phyloP scores from a whole-genome alignment of 53 echinoderm and acorn worm genomes.

The Temnopleurus reevesii region DNA sequence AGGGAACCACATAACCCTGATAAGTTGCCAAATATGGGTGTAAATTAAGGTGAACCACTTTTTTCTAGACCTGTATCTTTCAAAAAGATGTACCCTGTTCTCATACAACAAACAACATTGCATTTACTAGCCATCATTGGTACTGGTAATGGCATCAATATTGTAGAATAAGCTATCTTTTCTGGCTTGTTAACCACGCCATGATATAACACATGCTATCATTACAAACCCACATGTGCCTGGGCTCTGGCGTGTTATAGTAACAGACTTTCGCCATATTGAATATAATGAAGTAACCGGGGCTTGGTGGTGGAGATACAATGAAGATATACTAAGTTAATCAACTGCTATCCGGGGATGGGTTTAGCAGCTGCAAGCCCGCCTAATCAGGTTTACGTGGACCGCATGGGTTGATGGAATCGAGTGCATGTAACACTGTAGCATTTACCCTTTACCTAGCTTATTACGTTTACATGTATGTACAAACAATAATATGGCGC shows the following conservation, averaged over 20 bases:
- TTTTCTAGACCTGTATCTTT: too few relatives aligned
- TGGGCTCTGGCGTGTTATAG: not conserved
- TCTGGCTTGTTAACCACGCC: not conserved
- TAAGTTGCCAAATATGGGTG: too few relatives aligned
- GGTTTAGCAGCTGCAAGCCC: not conserved
- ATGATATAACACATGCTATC: not conserved
- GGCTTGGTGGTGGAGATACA: not conserved
- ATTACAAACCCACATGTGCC: not conserved
- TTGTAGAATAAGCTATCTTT: not conserved
- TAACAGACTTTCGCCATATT: not conserved
- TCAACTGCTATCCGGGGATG: not conserved
- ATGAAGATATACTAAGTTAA: constrained; percentile 40
- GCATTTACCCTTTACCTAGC: too few relatives aligned
- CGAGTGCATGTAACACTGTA: too few relatives aligned
- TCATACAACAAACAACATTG: too few relatives aligned
- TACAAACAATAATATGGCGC: too few relatives aligned
- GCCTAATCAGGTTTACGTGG: constrained; percentile 7
- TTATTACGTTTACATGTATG: too few relatives aligned
- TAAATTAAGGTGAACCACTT: too few relatives aligned
- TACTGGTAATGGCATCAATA: too few relatives aligned
- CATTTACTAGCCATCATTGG: too few relatives aligned
- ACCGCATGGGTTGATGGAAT: not conserved
- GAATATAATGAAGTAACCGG: not conserved
- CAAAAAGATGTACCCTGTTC: too few relatives aligned
- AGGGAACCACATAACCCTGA: too few relatives aligned